Evolutionary conservation across 2,113 vertebrate species (phyloP), one percentile per base, ranked within the genome.

Genomic region (Furnarius figulus): DNA sequence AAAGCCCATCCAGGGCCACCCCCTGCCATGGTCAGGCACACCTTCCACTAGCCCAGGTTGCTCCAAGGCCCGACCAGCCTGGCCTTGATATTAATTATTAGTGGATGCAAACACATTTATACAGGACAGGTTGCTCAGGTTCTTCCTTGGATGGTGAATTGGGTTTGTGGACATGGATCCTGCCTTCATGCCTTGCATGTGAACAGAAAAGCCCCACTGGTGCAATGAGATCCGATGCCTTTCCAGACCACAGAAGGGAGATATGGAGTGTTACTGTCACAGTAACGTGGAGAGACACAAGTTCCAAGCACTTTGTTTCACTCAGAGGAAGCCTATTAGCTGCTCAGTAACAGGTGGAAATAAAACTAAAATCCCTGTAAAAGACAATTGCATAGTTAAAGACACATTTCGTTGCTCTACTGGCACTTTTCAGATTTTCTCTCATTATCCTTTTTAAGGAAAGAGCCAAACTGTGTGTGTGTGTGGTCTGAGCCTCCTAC

Each of bases 131-230:
- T 27, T 2, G 33, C 35, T 17, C 18, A 2, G 49, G 24, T 3
- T 53, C 30, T 31, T 30, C 40, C 40, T 27, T 2, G 63, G 65
- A 2, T 0, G 5, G 24, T 5, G 52, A 24, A 2, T 9, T 1
- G 3, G 11, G 10, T 17, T 7, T 6, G 39, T 23, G 81, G 53
- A 6, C 8, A 3, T 2, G 37, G 52, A 15, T 52, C 59, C 33
- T 2, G 2, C 21, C 46, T 56, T 10, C 49, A 9, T 14, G 49
- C 75, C 28, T 19, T 12, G 23, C 16, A 9, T 14, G 27, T 2
- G 18, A 47, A 5, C 47, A 6, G 1, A 14, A 6, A 16, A 18
- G 6, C 13, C 44, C 55, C 2, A 0, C 1, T 3, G 73, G 2
- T 12, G 28, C 5, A 5, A 5, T 0, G 8, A 75, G 35, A 19